Percentiles rank a stretch among this genome's conserved stretches.
These are phyloP conservation scores for Callipepla squamata DNA, from an alignment of 2,113 vertebrate genomes.

Conservation along the genomic window DNA sequence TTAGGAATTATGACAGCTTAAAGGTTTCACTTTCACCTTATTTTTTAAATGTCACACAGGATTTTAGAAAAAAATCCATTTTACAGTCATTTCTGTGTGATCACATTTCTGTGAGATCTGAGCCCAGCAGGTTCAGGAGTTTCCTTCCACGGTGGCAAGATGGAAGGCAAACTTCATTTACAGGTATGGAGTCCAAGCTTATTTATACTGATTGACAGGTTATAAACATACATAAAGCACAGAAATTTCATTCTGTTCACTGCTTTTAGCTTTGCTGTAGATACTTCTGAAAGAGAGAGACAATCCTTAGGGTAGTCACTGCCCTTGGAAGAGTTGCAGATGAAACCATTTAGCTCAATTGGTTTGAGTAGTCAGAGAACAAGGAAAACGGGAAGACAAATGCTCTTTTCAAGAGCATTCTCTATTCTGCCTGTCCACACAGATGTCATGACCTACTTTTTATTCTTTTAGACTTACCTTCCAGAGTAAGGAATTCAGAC, in stretches of 20 bases:
- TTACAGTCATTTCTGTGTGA: background rate
- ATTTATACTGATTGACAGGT: fast-evolving
- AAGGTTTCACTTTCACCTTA: background rate
- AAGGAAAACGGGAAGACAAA: background rate
- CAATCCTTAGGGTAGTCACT: background rate
- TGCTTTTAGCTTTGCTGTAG: background rate
- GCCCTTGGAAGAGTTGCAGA: background rate
- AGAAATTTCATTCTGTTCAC: background rate
- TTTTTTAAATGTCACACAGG: background rate
- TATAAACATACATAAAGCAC: background rate
- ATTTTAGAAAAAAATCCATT: background rate
- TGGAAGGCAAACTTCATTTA: background rate
- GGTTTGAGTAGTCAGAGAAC: background rate
- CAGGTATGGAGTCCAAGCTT: background rate
- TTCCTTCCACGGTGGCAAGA: background rate
- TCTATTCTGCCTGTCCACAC: background rate
- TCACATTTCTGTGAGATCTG: background rate
- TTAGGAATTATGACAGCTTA: background rate
- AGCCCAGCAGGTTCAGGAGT: background rate
- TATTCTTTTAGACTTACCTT: background rate
- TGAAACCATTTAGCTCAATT: background rate
- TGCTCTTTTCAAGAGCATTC: background rate
- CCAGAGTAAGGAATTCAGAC: background rate
- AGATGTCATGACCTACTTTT: background rate
- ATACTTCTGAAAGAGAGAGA: background rate